phyloP scores from a whole-genome alignment of 2,113 vertebrate species.

The Felis catus region DNA sequence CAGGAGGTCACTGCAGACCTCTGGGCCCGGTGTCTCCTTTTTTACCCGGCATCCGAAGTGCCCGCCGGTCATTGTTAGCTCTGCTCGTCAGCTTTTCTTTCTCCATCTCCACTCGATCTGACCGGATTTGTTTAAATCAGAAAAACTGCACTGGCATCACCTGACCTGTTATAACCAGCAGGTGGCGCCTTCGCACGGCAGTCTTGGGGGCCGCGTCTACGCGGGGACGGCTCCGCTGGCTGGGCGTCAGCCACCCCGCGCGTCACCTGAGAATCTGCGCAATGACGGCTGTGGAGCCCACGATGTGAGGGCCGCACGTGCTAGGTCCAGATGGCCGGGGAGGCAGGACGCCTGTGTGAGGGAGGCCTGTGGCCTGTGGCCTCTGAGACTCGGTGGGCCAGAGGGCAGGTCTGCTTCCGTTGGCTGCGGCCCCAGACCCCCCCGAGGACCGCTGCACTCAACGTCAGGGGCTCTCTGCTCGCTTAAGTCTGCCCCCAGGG shows the following conservation, averaged over 20 bases:
- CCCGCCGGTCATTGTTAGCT: neutral
- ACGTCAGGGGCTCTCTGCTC: neutral
- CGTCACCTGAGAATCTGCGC: too few species aligned
- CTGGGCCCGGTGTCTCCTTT: neutral
- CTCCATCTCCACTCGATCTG: neutral
- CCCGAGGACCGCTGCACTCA: neutral
- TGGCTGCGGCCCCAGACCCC: neutral
- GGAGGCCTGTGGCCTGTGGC: neutral
- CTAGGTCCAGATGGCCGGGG: too few species aligned
- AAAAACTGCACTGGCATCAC: accelerated
- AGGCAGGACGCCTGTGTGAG: too few species aligned
- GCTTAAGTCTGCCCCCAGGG: neutral
- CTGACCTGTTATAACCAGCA: neutral
- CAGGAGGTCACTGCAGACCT: neutral
- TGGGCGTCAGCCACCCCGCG: too few species aligned
- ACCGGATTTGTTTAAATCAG: neutral
- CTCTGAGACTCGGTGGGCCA: neutral
- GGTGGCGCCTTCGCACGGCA: accelerated
- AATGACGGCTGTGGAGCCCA: too few species aligned
- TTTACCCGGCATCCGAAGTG: too few species aligned
- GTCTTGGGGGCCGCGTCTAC: neutral
- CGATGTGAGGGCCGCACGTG: too few species aligned
- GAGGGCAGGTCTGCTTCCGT: neutral
- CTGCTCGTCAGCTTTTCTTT: neutral
- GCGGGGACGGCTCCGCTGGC: too few species aligned